phyloP scores from a whole-genome alignment of 92 coral and sea anemone species.

The Epizoanthus fatuus region DNA sequence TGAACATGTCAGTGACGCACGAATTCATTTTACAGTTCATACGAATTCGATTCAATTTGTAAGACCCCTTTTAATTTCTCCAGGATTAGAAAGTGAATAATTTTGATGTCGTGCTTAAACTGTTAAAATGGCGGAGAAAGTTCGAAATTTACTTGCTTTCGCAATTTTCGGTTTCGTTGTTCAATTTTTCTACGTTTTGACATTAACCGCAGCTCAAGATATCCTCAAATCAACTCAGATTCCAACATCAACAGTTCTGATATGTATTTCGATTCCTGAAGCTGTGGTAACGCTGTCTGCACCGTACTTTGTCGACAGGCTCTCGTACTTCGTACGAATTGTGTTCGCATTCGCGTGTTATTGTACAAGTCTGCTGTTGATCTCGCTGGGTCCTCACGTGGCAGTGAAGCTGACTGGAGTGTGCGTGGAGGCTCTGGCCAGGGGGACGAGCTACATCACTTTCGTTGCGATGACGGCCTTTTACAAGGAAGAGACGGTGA shows the following conservation, averaged over 20 bases:
- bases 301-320: neutral
- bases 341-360: neutral
- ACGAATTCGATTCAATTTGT: too few species aligned
- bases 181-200: neutral
- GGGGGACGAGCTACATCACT: too few species aligned
- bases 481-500: neutral
- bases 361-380: neutral
- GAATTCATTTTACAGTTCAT: too few species aligned
- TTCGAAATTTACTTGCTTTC: neutral
- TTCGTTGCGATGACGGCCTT: neutral
- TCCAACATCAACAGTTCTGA: neutral
- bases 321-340: neutral
- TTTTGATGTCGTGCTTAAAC: too few species aligned
- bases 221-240: constrained; percentile 1
- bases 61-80: too few species aligned
- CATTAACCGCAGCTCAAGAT: neutral
- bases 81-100: too few species aligned
- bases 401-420: neutral
- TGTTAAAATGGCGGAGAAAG: too few species aligned
- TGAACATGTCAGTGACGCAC: too few species aligned
- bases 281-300: neutral
- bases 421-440: neutral
- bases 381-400: neutral
- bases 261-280: neutral
- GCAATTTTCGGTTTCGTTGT: neutral